These are phyloP conservation scores for Syngnathus rostellatus DNA, from an alignment of 2,797 vertebrate species.

Conservation along the genomic window DNA sequence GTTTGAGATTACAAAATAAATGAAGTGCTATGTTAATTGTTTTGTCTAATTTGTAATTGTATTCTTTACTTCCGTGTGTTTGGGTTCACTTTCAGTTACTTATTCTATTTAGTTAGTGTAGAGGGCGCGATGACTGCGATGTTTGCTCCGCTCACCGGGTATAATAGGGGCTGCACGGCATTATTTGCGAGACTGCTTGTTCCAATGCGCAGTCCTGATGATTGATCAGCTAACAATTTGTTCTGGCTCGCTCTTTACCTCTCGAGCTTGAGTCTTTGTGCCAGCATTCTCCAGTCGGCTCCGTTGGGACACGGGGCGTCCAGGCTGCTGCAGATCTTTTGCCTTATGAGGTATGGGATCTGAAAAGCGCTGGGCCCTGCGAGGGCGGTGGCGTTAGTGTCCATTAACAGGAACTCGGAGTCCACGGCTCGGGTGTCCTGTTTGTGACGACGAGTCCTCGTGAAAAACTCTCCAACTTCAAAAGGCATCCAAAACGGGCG, in stretches of 20 bases:
- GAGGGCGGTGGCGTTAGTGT: constrained; percentile 85
- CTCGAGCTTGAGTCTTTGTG: constrained; percentile 96
- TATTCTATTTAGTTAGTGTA: too few relatives aligned
- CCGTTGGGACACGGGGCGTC: constrained; percentile 87
- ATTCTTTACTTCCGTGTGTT: too few relatives aligned
- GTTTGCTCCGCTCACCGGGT: background rate
- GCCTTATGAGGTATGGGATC: constrained; percentile 98
- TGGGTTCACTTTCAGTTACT: too few relatives aligned
- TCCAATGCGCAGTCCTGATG: constrained; percentile 5
- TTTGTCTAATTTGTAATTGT: too few relatives aligned
- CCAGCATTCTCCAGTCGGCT: constrained; percentile 93
- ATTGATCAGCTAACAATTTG: constrained; percentile 17
- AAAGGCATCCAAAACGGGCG: background rate
- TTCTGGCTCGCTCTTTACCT: constrained; percentile 64
- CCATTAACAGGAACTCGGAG: constrained; percentile 80
- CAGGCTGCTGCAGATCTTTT: constrained; percentile 99
- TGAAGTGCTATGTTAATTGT: too few relatives aligned
- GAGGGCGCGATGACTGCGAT: too few relatives aligned
- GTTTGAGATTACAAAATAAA: too few relatives aligned
- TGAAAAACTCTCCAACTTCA: background rate
- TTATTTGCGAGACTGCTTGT: constrained; percentile 10
- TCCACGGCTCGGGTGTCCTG: constrained; percentile 88
- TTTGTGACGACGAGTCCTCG: background rate
- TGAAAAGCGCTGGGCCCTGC: constrained; percentile 98
- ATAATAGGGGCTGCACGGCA: constrained; percentile 18